Evolutionary conservation across 2,888 invertebrate species (phyloP), one percentile per base, ranked within the genome.

Genomic region (Athetis lepigone): DNA sequence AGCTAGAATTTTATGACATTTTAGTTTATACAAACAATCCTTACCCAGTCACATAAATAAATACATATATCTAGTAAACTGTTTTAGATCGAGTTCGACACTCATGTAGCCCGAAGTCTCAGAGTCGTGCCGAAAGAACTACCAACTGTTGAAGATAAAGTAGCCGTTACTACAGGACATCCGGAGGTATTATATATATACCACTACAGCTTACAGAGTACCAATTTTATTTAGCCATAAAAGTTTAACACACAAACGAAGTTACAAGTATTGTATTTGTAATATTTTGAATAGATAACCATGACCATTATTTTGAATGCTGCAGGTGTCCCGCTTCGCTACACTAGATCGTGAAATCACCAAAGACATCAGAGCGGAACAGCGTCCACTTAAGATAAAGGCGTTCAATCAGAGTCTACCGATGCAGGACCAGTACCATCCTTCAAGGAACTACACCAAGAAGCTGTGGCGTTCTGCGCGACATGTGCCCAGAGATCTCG

Each of bases 391-490:
- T 47, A 86, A 85, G 6, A 71, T 85, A 1, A 81, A 79, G 21
- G 96, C 96, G 0, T 96, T 96, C 72, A 94, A 92, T 0, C 90
- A 88, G 16, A 87, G 90, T 50, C 79, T 96, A 2, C 95, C 96
- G 0, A 77, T 79, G 37, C 79, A 87, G 2, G 85, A 95, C 43
- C 94, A 95, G 70, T 93, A 92, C 78, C 80, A 88, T n/a, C 92
- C 95, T 0, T 96, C 96, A 0, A 81, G 79, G 11, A 96, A 96
- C 78, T 85, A 93, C 36, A 95, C 96, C 1, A 88, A 93, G 56
- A 88, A 92, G 27, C 90, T 93, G 65, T 97, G 96, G 96, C 83
- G 96, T 16, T 91, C 93, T 0, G 95, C 96, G 36, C 91, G 95
- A 39, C 90, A 95, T 55, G 95, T 96, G 2, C 96, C 96, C 0